Evolutionary conservation across 2,797 vertebrate species (phyloP), one percentile per base, ranked within the genome.

Genomic region (Simalia tracyae): DNA sequence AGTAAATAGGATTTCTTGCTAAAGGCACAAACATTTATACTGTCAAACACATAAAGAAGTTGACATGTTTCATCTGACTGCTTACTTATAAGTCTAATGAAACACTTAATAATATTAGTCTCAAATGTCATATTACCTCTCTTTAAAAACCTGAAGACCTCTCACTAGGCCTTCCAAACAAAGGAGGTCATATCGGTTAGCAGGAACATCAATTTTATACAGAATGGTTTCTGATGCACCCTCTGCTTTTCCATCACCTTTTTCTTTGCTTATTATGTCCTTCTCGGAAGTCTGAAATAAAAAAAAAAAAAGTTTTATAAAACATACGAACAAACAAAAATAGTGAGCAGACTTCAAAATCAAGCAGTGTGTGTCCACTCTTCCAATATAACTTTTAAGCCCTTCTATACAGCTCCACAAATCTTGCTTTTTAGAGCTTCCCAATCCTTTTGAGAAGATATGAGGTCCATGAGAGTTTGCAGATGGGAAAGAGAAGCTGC

Each of bases 191-290:
- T 99, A 99, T 91, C 99, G 98, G 96, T 99, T 99, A 88, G 99
- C 99, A 24, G 99, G 99, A 28, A 99, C 99, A 11, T 99, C 99
- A 0, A 99, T 99, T 97, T 99, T 99, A 94, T 99, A 99, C 59
- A 99, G 96, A 93, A 99, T 28, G 0, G 98, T 93, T 50, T 99
- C 98, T 1, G 99, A 99, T 0, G 99, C 99, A 1, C 97, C 98
- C 0, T 98, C 97, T 2, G 99, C 98, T 94, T 98, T 99, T 94
- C 96, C 96, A 95, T 98, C 97, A 0, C 99, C 99, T 97, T 99
- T 98, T 94, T 99, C 99, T 89, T 98, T 98, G 96, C 98, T 99
- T 96, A 99, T 98, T 93, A 99, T 98, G 92, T 99, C 98, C 95
- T 98, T 99, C 96, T 99, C 99, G 1, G 99, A 98, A 4, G 99